Conservation (phyloP, 1,140 invertebrate genomes). For the Trypoxylus dichotomus region DNA sequence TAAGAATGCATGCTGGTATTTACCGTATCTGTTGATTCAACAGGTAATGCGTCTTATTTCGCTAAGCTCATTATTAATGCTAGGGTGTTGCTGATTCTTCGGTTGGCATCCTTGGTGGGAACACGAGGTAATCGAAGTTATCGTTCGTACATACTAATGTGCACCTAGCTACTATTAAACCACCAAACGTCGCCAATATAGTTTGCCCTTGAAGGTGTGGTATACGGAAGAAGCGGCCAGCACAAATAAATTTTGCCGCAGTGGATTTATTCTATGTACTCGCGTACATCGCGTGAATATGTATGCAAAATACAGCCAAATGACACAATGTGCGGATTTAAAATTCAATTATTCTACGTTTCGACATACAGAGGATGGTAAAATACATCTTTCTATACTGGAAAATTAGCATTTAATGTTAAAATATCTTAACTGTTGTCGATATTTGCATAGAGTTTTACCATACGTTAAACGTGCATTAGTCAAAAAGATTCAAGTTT, state of each 20-base stretch:
- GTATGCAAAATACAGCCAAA: constrained; percentile 13
- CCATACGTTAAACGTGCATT: constrained; percentile 7
- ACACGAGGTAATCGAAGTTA: constrained; percentile 33
- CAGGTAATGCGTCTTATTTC: constrained; percentile 27
- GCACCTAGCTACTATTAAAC: constrained; percentile 26
- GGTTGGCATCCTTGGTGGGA: constrained; percentile 34
- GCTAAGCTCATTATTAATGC: constrained; percentile 30
- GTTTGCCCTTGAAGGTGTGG: constrained; percentile 33
- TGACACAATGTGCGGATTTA: constrained; percentile 22
- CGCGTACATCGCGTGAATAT: constrained; percentile 22
- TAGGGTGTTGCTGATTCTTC: constrained; percentile 33
- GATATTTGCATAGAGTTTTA: constrained; percentile 17
- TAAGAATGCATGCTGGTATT: neutral
- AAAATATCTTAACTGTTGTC: constrained; percentile 22
- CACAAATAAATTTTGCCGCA: constrained; percentile 26
- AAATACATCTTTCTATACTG: neutral
- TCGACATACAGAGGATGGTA: neutral
- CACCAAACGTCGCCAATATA: constrained; percentile 22
- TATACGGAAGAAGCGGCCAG: constrained; percentile 32
- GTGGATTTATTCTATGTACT: neutral
- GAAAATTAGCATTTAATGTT: constrained; percentile 13
- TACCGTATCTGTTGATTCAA: neutral
- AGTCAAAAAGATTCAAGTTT: neutral
- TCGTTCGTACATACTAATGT: constrained; percentile 33
- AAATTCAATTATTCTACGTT: constrained; percentile 23